Evolutionary conservation across 92 coral and sea anemone species (phyloP).

Genomic region (Zoanthus gigantus): DNA sequence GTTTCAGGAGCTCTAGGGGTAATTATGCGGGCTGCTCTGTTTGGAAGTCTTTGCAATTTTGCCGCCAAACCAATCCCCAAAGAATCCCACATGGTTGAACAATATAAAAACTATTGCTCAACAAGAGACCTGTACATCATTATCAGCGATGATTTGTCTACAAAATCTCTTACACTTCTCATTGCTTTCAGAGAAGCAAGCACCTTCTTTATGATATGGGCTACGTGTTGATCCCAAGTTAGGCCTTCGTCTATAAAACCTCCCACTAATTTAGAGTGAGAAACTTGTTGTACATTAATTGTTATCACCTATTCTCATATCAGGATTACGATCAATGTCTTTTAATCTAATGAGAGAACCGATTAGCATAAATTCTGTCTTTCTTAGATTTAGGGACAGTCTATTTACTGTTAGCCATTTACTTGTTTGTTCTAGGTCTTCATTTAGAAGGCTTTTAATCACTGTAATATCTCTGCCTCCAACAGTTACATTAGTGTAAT

Average conservation of each 20-base stretch:
- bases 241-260: neutral
- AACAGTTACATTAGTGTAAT: neutral
- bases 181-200: no score
- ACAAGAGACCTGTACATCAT: neutral
- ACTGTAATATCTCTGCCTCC: constrained; percentile 14
- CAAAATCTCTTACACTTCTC: no score
- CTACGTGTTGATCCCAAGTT: neutral
- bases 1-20: neutral
- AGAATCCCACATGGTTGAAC: neutral
- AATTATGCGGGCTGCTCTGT: neutral
- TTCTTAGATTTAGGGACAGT: neutral
- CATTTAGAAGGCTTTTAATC: constrained; percentile 2
- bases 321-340: neutral
- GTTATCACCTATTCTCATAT: neutral
- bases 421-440: neutral
- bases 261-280: neutral
- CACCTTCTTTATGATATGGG: neutral
- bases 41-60: neutral
- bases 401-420: constrained; percentile 15
- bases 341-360: constrained; percentile 2
- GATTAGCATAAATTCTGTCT: constrained; percentile 4
- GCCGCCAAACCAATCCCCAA: neutral
- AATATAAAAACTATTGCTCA: neutral
- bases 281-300: neutral
- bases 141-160: no score